phyloP scores from a whole-genome alignment of 1,140 invertebrate genomes.

The Saccostrea cuccullata region DNA sequence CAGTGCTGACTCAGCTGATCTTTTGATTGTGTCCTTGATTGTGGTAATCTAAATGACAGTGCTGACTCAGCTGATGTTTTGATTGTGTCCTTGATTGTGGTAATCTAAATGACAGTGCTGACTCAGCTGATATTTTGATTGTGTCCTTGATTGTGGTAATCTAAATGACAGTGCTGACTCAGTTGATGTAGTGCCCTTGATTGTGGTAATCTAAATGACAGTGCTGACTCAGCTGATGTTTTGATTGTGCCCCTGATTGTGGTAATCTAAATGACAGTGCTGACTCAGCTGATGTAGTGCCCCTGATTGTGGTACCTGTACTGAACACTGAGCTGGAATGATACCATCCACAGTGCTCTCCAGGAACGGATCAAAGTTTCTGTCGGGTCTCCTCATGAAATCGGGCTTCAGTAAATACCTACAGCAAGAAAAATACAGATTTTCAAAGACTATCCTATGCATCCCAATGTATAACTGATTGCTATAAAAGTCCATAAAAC shows the following conservation, averaged over 20 bases:
- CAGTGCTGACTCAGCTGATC: too few species aligned
- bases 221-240: too few species aligned
- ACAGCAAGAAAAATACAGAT: constrained; percentile 23
- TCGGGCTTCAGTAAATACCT: constrained; percentile 99
- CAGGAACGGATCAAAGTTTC: constrained; percentile 99
- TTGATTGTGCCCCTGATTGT: too few species aligned
- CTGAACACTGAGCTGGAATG: constrained; percentile 98
- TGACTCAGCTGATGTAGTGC: not conserved
- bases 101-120: constrained; percentile 73
- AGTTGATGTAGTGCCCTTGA: not conserved
- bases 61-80: not conserved
- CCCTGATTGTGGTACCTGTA: constrained; percentile 85
- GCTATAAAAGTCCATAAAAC: too few species aligned
- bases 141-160: too few species aligned
- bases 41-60: too few species aligned
- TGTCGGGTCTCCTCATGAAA: constrained; percentile 97
- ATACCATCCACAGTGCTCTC: constrained; percentile 99
- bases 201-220: not conserved
- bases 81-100: not conserved
- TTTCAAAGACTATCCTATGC: not conserved
- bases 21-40: too few species aligned
- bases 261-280: too few species aligned
- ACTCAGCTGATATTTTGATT: too few species aligned
- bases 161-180: too few species aligned
- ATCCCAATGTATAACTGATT: too few species aligned